Percentiles rank a stretch among this genome's conserved stretches.
Conservation (phyloP, 2,113 vertebrate species). For the Pterocles orientalis region DNA sequence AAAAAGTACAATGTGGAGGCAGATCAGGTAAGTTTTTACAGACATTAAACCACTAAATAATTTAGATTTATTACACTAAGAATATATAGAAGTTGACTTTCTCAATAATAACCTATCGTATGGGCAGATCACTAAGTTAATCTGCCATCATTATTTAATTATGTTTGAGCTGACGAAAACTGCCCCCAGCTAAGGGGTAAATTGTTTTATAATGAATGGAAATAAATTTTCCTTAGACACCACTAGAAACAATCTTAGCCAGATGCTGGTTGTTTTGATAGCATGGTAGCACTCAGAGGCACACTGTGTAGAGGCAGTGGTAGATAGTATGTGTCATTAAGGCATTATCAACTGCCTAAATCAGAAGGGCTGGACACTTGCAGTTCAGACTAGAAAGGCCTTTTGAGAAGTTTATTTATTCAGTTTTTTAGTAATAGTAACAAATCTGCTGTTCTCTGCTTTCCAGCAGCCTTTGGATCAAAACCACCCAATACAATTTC, state of each 20-base stretch:
- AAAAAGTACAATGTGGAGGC: background rate
- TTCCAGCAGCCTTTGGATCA: conserved; percentile 6
- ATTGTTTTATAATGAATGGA: conserved; percentile 36
- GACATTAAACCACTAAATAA: background rate
- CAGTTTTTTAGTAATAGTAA: background rate
- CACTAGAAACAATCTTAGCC: background rate
- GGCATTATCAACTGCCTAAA: background rate
- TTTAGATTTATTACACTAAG: background rate
- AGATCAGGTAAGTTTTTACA: background rate
- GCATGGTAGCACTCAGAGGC: background rate
- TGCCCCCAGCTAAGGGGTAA: background rate
- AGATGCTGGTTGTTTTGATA: conserved; percentile 28
- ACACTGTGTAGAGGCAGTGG: background rate
- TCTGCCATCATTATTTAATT: conserved; percentile 3
- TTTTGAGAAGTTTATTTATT: background rate
- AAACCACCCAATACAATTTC: conserved; percentile 36
- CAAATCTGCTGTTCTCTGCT: background rate
- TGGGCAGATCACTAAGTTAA: background rate
- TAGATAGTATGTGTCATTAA: background rate
- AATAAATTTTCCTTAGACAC: conserved; percentile 32
- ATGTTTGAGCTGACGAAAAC: background rate
- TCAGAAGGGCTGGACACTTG: background rate
- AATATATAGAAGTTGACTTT: background rate
- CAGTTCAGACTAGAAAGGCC: background rate
- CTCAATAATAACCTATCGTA: background rate